These are phyloP conservation scores for Aphis gossypii DNA, from an alignment of 1,140 invertebrate genomes.

Conservation along the genomic window DNA sequence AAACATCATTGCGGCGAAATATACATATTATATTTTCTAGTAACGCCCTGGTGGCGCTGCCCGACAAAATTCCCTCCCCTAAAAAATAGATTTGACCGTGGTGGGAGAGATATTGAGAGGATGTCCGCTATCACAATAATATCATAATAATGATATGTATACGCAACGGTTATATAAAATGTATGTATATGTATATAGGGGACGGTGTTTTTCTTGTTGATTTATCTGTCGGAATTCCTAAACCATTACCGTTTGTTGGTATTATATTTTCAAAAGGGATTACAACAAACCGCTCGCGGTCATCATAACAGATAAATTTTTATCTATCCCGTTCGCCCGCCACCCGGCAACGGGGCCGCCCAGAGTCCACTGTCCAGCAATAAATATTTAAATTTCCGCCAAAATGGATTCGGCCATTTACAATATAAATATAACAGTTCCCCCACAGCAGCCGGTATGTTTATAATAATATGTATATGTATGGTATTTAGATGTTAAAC, in stretches of 20 bases:
- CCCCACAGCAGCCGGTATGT: not conserved
- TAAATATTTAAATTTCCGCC: constrained; percentile 50
- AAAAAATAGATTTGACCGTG: not conserved
- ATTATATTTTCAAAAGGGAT: constrained; percentile 58
- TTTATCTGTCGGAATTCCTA: constrained; percentile 55
- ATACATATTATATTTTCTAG: constrained; percentile 43
- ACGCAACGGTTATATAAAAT: constrained; percentile 6
- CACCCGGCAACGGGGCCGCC: not conserved
- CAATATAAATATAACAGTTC: constrained; percentile 18
- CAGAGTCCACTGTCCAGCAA: not conserved
- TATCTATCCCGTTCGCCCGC: constrained; percentile 7
- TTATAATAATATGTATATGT: not conserved
- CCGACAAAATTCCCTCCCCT: constrained; percentile 29
- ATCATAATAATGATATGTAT: not conserved
- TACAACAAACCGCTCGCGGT: constrained; percentile 18
- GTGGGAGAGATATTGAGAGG: not conserved
- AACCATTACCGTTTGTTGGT: constrained; percentile 48
- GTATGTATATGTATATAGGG: not conserved
- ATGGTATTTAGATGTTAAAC: not conserved
- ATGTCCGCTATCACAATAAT: not conserved
- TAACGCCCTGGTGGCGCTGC: constrained; percentile 28
- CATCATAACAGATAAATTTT: constrained; percentile 41
- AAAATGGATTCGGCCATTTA: constrained; percentile 26
- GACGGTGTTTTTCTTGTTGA: constrained; percentile 53
- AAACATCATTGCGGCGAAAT: not conserved